Base-by-base conservation (phyloP, 1,140 invertebrate species). In the Drosophila nikananu region DNA sequence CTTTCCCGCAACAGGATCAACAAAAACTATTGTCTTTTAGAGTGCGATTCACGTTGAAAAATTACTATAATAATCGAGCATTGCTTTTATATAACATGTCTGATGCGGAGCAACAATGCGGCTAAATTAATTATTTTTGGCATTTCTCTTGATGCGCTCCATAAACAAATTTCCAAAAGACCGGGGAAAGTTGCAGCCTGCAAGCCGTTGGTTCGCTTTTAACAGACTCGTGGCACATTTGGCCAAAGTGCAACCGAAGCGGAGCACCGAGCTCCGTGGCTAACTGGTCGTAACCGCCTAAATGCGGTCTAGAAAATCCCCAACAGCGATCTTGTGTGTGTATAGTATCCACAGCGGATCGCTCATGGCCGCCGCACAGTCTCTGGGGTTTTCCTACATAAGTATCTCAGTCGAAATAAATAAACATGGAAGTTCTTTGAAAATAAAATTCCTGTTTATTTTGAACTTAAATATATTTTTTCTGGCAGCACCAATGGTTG, bases 241-340 rank as follows among this genome's bases (percentile, higher is more conserved):
- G 59, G 54, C 78, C 67, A 64, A 78, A 86, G 75, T 75, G 65
- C 79, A 81, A 68, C 30, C 63, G 63, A 32, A 67, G 62, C 71
- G 52, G 66, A 80, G 83, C 79, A 67, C 68, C 52, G 54, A 67
- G 63, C 46, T 42, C 8, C 19, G 63, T 42, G 35, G 63, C 71
- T 66, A 86, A 86, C 83, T 86, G 80, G 66, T 83, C 80, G 76
- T 83, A 86, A 80, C 76, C 77, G 49, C 65, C 63, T 80, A 65
- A 83, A 83, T 80, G 83, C 67, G 83, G 83, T 87, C 83, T 87
- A 87, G 35, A 70, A 64, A 42, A 51, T 68, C 49, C 63, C 39
- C 27, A 63, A 19, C 63, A 63, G 19, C 63, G 17, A 66, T 39
- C 25, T 37, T 15, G 19, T 23, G 17, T 57, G 55, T 65, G 57